Conservation (phyloP, 2,797 vertebrate species). For the Spatula clypeata region DNA sequence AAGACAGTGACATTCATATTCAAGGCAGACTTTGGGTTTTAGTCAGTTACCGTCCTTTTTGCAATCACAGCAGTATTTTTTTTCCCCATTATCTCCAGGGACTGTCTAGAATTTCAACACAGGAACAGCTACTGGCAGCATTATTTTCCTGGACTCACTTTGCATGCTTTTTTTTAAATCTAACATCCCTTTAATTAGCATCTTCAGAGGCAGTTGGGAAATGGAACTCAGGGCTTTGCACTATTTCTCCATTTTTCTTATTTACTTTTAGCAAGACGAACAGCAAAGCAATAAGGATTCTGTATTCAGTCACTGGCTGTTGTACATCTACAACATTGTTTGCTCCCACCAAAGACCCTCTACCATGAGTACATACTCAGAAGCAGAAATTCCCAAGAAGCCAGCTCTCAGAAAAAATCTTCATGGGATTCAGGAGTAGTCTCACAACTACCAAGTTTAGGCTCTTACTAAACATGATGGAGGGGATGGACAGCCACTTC, state of each 20-base stretch:
- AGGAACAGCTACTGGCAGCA: neutral
- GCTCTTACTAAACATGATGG: neutral
- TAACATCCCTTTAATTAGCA: slow-evolving; percentile 20
- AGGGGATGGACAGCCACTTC: neutral
- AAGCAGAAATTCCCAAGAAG: neutral
- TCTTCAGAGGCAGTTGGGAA: neutral
- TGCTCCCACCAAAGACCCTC: neutral
- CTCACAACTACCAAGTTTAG: neutral
- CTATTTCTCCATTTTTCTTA: neutral
- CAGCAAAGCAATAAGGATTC: neutral
- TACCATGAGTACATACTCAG: neutral
- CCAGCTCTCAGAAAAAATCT: neutral
- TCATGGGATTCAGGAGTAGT: neutral
- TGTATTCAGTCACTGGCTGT: neutral
- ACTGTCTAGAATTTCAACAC: slow-evolving; percentile 16
- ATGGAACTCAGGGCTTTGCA: neutral
- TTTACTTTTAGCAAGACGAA: neutral
- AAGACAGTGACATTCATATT: neutral
- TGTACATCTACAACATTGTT: neutral
- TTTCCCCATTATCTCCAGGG: neutral
- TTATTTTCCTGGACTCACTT: slow-evolving; percentile 35
- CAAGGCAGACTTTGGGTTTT: neutral
- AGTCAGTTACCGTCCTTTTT: neutral
- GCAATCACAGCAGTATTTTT: neutral
- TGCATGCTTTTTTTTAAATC: neutral